These are phyloP conservation scores for Anas platyrhynchos DNA, from an alignment of 2,113 vertebrate species.

Conservation along the genomic window DNA sequence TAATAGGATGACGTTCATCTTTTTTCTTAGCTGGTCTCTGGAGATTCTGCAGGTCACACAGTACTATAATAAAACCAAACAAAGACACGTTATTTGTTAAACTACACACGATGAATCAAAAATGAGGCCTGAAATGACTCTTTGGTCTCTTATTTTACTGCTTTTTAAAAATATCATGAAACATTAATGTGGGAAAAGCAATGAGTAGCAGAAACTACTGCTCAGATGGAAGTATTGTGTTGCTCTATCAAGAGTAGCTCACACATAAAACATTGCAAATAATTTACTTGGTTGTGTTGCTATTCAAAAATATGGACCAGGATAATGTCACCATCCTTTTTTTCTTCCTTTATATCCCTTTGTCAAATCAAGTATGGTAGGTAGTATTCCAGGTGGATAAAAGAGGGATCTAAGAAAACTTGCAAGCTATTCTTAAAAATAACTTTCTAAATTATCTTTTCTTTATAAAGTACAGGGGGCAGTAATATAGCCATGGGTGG, in stretches of 20 bases:
- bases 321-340: background rate
- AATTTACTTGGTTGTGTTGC: background rate
- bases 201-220: background rate
- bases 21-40: background rate
- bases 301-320: background rate
- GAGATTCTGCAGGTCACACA: background rate
- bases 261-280: background rate
- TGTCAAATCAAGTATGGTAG: background rate
- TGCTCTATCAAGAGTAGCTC: background rate
- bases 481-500: background rate
- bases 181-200: slow-evolving; percentile 26
- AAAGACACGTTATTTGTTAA: slow-evolving; percentile 24
- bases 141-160: slow-evolving; percentile 29
- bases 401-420: background rate
- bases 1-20: slow-evolving; percentile 35
- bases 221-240: background rate
- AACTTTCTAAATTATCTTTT: background rate
- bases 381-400: background rate
- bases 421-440: background rate
- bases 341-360: background rate
- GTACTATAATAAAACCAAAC: slow-evolving; percentile 47
- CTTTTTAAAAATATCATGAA: background rate
- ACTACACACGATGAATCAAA: slow-evolving; percentile 25
- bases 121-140: background rate
- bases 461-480: background rate